A percentile compares a stretch with the other conserved stretches of the same genome.
These are phyloP conservation scores for Nestor notabilis DNA, from an alignment of 2,113 vertebrate genomes.

Conservation along the genomic window DNA sequence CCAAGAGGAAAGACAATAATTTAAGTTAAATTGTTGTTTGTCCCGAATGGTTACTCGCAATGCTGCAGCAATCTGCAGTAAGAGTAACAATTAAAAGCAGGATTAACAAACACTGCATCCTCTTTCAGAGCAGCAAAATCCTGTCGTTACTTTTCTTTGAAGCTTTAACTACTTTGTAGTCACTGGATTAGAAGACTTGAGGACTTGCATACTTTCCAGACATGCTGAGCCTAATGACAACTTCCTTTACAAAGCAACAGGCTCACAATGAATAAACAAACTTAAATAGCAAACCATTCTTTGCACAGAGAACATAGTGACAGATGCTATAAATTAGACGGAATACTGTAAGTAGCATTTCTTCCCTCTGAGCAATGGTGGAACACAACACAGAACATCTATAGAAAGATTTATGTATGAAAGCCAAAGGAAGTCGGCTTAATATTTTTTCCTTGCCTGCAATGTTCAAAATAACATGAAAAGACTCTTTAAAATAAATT, in stretches of 20 bases:
- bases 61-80: neutral
- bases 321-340: conserved; percentile 56
- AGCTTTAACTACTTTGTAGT: conserved; percentile 57
- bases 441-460: neutral
- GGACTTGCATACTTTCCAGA: conserved; percentile 61
- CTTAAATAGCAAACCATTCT: conserved; percentile 52
- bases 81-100: conserved; percentile 47
- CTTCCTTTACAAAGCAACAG: conserved; percentile 65
- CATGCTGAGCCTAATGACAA: conserved; percentile 57
- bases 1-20: neutral
- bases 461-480: neutral
- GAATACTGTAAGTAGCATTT: conserved; percentile 27
- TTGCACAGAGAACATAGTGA: neutral
- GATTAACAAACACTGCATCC: conserved; percentile 26
- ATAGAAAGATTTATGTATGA: neutral
- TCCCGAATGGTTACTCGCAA: neutral
- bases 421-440: neutral
- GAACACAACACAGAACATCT: neutral
- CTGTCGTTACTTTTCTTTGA: conserved; percentile 51
- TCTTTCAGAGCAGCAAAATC: conserved; percentile 49
- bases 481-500: neutral
- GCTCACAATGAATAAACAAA: conserved; percentile 56
- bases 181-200: conserved; percentile 44
- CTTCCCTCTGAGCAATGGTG: neutral
- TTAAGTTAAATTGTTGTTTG: neutral